These are phyloP conservation scores for Andrena marginata DNA, from an alignment of 2,888 invertebrate species.

Conservation along the genomic window DNA sequence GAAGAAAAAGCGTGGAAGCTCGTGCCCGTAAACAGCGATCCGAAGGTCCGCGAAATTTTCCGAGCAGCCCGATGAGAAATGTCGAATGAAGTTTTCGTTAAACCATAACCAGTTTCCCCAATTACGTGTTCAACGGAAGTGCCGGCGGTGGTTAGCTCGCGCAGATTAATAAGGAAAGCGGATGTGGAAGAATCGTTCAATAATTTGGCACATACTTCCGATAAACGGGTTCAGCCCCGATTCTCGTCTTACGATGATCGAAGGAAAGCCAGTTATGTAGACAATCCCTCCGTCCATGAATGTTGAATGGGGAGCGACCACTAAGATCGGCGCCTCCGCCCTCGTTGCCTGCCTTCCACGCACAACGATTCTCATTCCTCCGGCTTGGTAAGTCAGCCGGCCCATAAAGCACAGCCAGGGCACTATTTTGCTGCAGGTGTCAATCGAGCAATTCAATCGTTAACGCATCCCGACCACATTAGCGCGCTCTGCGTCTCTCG, in stretches of 20 bases:
- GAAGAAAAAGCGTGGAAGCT: too few relatives aligned
- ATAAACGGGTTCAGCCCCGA: constrained; percentile 93
- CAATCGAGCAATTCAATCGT: constrained; percentile 66
- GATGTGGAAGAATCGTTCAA: constrained; percentile 57
- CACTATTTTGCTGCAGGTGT: constrained; percentile 83
- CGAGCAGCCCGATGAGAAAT: neutral
- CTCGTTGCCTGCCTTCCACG: constrained; percentile 92
- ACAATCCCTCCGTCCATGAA: constrained; percentile 95
- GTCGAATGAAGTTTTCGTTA: neutral
- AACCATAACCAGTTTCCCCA: neutral
- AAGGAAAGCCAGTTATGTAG: constrained; percentile 93
- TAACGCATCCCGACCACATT: constrained; percentile 39
- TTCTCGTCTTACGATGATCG: constrained; percentile 93
- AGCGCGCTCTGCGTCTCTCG: constrained; percentile 13
- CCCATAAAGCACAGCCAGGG: constrained; percentile 91
- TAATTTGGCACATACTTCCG: constrained; percentile 90
- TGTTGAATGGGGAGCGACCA: constrained; percentile 95
- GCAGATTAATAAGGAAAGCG: constrained; percentile 21
- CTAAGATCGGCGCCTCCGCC: constrained; percentile 93
- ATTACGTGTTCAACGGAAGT: neutral
- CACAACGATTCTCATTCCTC: constrained; percentile 91
- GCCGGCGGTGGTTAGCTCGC: neutral
- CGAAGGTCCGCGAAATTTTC: neutral
- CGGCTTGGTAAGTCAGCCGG: constrained; percentile 90
- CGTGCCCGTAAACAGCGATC: too few relatives aligned